phyloP scores from a whole-genome alignment of 2,888 invertebrate species.

The Orthosia cruda region DNA sequence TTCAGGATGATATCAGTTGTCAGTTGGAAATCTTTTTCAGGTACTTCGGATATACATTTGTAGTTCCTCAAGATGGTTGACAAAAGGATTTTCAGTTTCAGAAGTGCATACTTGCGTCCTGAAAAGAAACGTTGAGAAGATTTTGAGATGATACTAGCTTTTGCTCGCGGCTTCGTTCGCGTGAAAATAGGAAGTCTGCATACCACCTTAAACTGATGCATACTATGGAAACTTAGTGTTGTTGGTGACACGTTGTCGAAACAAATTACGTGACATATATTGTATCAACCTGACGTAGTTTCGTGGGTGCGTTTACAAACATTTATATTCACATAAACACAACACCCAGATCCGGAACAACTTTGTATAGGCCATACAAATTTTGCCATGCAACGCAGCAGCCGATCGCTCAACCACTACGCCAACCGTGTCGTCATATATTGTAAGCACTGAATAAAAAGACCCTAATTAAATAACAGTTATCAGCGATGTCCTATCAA shows the following conservation, averaged over 20 bases:
- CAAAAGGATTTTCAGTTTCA: constrained; percentile 94
- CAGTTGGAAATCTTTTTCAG: constrained; percentile 93
- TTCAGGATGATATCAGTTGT: constrained; percentile 95
- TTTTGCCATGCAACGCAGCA: too few relatives aligned
- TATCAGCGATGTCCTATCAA: too few relatives aligned
- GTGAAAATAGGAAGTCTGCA: background rate
- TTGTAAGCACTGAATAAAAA: background rate
- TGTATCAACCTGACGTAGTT: too few relatives aligned
- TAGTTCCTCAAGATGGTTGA: constrained; percentile 94
- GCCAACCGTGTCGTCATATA: too few relatives aligned
- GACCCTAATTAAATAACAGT: too few relatives aligned
- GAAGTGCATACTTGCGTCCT: constrained; percentile 95
- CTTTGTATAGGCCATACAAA: too few relatives aligned
- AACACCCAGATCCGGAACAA: too few relatives aligned
- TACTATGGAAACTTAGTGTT: background rate
- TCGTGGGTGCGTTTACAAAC: too few relatives aligned
- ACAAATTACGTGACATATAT: background rate
- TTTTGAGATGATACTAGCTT: background rate
- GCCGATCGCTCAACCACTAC: too few relatives aligned
- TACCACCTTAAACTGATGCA: too few relatives aligned
- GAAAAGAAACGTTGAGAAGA: constrained; percentile 54
- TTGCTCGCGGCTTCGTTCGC: background rate
- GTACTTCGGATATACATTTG: constrained; percentile 92
- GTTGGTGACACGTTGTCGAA: background rate
- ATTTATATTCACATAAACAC: too few relatives aligned